Base-by-base conservation (phyloP, 2,888 invertebrate species). In the Cephonodes hylas region DNA sequence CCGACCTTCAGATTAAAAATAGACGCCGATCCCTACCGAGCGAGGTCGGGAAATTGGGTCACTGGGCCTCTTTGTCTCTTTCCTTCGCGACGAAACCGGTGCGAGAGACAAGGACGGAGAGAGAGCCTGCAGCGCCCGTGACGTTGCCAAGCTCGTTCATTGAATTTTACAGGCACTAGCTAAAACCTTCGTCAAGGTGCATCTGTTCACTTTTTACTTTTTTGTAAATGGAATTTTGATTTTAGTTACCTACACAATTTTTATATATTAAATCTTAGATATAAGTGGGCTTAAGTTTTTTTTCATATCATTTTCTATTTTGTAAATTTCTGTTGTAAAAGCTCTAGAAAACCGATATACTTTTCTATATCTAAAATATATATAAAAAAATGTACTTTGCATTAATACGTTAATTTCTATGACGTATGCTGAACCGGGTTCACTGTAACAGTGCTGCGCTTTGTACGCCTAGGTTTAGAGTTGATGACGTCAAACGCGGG, bases 1-100 rank as follows among this genome's bases (percentile, higher is more conserved):
- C 75, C 89, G 92, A 92, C 92, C 92, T 92, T 92, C 91, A 90
- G 88, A 81, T 87, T 90, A 91, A 89, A 92, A 91, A 92, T 92
- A 92, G 92, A 91, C 80, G 83, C 79, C 86, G 85, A 85, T 87
- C 91, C 88, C 88, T 81, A 81, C 85, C 84, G 80, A 84, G 78
- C 86, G 91, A 88, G 91, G 90, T 91, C 88, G 84, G 83, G 77
- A 88, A 92, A 91, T 88, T 92, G 77, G 91, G 91, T 91, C 92
- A 91, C 77, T 78, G 73, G 77, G 76, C 60, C 73, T 65, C 58
- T 61, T 78, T 68, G 66, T 87, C 88, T 74, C 83, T 65, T 69
- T 88, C 83, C 46, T 74, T 59, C 79, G 46, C 61, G 61, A 42
- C 27, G 61, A 27, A 63, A 61, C 58, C 42, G 44, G 38, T 60